Evolutionary conservation across 2,113 vertebrate genomes (phyloP), one percentile per base, ranked within the genome.

Genomic region (Nesospiza acunhae): DNA sequence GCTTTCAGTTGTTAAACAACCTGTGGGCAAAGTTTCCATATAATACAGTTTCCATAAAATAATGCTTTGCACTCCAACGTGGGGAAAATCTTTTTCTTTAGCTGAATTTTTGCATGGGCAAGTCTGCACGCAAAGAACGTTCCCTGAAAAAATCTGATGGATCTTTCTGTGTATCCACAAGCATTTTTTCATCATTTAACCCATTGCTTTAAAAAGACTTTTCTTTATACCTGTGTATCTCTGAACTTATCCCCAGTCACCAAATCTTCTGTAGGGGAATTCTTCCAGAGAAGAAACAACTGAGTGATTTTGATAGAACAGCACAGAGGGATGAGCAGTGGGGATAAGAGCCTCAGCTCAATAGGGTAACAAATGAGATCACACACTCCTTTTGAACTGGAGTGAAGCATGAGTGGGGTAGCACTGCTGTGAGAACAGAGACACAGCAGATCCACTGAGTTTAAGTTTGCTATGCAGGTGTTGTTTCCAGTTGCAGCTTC

Each of bases 71-170:
- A 3, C 28, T 66, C 16, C 10, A 33, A 44, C 35, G 75, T 0
- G 0, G 35, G 37, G 28, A 47, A 5, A 63, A 49, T 35, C 46
- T 39, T 59, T 69, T 53, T 14, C 8, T 75, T 69, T 69, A 49
- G 26, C 27, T 76, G 41, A 69, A 10, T 42, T 75, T 92, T 84
- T 80, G 11, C 28, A 9, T 62, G 2, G 23, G 37, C 42, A 60
- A 52, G 15, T 37, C 44, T 6, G 0, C 28, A 15, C 14, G 35
- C 30, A 69, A 69, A 69, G 60, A 42, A 35, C 0, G 0, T 42
- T 88, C 80, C 44, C 46, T 85, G 70, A 59, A 70, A 89, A 74
- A 4, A 26, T 42, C 18, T n/a, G 9, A 17, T 35, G 30, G 8
- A 49, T 41, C 31, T 52, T 18, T 39, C 39, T 55, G 30, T 26